Conservation (phyloP, 2,113 vertebrate species). For the Cervus canadensis region DNA sequence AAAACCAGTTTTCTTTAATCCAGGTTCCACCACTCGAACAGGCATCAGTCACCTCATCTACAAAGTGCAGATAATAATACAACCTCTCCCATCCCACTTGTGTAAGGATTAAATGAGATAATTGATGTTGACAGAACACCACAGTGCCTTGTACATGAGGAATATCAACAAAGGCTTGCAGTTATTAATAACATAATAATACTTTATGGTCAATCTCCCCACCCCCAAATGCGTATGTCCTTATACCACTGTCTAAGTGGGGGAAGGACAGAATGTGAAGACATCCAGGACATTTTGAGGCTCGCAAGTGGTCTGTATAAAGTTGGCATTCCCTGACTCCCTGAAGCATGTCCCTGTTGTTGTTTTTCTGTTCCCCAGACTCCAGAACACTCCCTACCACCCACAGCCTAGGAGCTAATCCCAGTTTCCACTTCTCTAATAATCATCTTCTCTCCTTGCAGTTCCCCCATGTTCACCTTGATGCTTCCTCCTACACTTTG, state of each 20-base stretch:
- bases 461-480: not conserved
- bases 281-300: not conserved
- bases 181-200: not conserved
- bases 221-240: not conserved
- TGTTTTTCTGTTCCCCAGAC: not conserved
- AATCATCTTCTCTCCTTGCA: not conserved
- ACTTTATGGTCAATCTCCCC: not conserved
- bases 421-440: conserved; percentile 29
- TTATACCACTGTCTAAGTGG: not conserved
- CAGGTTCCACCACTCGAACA: not conserved
- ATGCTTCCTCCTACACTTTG: not conserved
- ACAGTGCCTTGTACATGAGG: not conserved
- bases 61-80: not conserved
- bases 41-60: not conserved
- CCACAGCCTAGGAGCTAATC: conserved; percentile 12
- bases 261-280: not conserved
- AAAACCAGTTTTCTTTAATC: not conserved
- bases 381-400: conserved; percentile 45
- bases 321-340: not conserved
- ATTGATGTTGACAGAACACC: not conserved
- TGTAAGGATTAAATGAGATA: not conserved
- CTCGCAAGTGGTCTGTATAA: not conserved
- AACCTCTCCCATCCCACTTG: not conserved
- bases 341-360: not conserved
- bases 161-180: not conserved